These are phyloP conservation scores for Hemithea aestivaria DNA, from an alignment of 2,888 invertebrate species.

Conservation along the genomic window DNA sequence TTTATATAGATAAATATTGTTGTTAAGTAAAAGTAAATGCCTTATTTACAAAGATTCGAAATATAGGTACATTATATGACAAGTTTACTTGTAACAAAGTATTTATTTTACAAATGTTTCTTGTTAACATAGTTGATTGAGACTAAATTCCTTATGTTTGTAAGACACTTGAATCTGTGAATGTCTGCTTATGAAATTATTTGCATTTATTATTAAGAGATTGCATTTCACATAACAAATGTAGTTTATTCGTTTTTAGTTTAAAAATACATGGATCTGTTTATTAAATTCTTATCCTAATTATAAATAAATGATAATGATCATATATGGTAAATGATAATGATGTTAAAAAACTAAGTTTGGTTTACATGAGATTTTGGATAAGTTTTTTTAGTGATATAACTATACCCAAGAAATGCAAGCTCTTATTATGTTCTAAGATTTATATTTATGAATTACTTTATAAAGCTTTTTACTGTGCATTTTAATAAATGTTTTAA, in stretches of 20 bases:
- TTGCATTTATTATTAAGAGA: constrained; percentile 26
- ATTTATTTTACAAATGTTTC: constrained; percentile 20
- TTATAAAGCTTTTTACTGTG: constrained; percentile 21
- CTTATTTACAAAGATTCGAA: constrained; percentile 17
- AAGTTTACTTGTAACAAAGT: constrained; percentile 18
- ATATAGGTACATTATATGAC: constrained; percentile 10
- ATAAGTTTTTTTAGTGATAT: no score
- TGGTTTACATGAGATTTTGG: no score
- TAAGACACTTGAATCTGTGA: neutral
- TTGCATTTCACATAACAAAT: no score
- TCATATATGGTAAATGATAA: no score
- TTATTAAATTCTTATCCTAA: no score
- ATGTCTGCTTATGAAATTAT: constrained; percentile 20
- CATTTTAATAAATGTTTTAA: constrained; percentile 20
- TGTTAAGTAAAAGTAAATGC: constrained; percentile 19
- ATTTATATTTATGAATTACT: constrained; percentile 14
- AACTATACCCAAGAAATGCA: no score
- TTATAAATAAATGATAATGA: no score
- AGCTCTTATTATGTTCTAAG: no score
- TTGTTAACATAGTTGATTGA: constrained; percentile 5
- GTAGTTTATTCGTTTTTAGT: no score
- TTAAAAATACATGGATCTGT: no score
- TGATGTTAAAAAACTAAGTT: no score
- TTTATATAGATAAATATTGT: no score
- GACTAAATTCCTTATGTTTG: neutral